Evolutionary conservation across 2,113 vertebrate genomes (phyloP).

Genomic region (Psilopsiagon aurifrons): DNA sequence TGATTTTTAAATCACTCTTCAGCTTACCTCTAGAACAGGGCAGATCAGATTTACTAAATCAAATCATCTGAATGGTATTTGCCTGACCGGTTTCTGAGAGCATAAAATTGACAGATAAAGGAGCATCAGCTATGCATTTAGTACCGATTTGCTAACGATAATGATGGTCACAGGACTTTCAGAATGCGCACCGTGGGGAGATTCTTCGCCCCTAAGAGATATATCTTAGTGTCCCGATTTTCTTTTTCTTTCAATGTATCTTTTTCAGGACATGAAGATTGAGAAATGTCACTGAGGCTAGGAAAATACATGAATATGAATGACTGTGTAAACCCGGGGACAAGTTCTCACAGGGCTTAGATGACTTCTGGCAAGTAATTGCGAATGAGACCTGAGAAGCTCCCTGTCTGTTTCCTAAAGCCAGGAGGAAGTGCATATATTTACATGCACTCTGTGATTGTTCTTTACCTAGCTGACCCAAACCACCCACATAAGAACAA

Average conservation of each 20-base stretch:
- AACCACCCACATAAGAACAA: not conserved
- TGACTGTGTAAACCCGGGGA: not conserved
- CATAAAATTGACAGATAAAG: not conserved
- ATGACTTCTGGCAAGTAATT: not conserved
- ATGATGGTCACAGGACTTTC: not conserved
- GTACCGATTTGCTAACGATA: not conserved
- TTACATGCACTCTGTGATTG: not conserved
- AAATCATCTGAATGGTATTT: conserved; percentile 20
- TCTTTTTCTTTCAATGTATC: not conserved
- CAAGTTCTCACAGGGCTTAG: not conserved
- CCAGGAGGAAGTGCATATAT: accelerated
- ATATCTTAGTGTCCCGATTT: not conserved
- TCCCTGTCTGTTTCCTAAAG: not conserved
- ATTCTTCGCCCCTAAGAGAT: not conserved
- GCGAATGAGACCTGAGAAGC: not conserved
- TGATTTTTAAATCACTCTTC: conserved; percentile 20
- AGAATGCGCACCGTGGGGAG: not conserved
- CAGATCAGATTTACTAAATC: conserved; percentile 34
- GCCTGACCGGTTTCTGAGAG: conserved; percentile 6
- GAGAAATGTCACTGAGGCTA: not conserved
- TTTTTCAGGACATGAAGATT: not conserved
- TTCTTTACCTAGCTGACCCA: not conserved
- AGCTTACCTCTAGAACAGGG: not conserved
- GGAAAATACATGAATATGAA: not conserved
- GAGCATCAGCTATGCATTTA: conserved; percentile 2